Evolutionary conservation across 2,888 invertebrate genomes (phyloP).

Genomic region (Halictus ligatus): DNA sequence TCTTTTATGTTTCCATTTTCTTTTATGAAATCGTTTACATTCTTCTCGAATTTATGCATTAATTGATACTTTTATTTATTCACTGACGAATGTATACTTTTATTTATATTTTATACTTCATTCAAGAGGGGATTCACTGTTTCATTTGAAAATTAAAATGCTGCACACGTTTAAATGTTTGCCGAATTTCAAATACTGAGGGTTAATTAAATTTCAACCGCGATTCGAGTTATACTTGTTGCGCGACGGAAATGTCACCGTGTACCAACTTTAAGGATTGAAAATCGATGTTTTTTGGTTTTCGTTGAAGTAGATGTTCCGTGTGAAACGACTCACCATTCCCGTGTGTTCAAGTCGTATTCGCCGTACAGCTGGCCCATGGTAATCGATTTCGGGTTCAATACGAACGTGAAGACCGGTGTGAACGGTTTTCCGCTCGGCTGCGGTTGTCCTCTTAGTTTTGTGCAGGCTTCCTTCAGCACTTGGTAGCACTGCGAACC

Average conservation of each 20-base stretch:
- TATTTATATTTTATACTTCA: not conserved
- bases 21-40: too few relatives aligned
- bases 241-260: not conserved
- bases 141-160: not conserved
- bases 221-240: not conserved
- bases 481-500: constrained; percentile 87
- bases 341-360: constrained; percentile 92
- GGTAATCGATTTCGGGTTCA: constrained; percentile 94
- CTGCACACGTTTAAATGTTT: not conserved
- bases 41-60: too few relatives aligned
- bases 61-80: too few relatives aligned
- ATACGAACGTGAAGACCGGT: constrained; percentile 87
- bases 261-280: not conserved
- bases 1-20: too few relatives aligned
- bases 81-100: too few relatives aligned
- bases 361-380: constrained; percentile 95
- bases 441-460: constrained; percentile 88
- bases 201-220: not conserved
- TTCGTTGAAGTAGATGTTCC: not conserved
- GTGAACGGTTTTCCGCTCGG: constrained; percentile 90
- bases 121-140: not conserved
- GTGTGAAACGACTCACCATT: constrained; percentile 87
- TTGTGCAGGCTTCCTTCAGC: constrained; percentile 88
- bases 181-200: not conserved
- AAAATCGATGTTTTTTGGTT: not conserved